Conservation (phyloP, 2,797 vertebrate species). For the Myotis planiceps region DNA sequence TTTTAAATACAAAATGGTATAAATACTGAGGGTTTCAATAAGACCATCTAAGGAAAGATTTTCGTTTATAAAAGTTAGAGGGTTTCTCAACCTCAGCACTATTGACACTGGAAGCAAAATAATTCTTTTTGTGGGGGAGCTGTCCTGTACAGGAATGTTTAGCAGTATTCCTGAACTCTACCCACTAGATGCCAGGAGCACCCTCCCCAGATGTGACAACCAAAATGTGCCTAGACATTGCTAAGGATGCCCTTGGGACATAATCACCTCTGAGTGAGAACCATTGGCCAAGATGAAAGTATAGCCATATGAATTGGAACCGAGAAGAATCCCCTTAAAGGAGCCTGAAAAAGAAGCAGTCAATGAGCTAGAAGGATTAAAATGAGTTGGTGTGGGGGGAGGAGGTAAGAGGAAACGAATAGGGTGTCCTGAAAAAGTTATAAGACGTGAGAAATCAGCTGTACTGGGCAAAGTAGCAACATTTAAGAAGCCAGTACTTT, state of each 20-base stretch:
- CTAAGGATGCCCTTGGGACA: not conserved
- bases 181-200: not conserved
- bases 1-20: not conserved
- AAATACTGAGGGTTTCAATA: not conserved
- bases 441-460: not conserved
- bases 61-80: not conserved
- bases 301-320: not conserved
- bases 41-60: not conserved
- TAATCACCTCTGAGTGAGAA: not conserved
- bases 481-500: not conserved
- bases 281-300: not conserved
- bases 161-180: not conserved
- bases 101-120: not conserved
- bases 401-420: not conserved
- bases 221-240: not conserved
- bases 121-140: not conserved
- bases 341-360: not conserved
- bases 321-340: not conserved
- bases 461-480: not conserved
- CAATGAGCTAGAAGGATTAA: not conserved
- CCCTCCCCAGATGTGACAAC: not conserved
- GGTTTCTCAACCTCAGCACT: not conserved
- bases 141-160: not conserved
- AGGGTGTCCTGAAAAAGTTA: not conserved
- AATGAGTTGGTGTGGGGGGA: fast-evolving